Base-by-base conservation (phyloP, 2,888 invertebrate genomes). In the Cantharis rustica region DNA sequence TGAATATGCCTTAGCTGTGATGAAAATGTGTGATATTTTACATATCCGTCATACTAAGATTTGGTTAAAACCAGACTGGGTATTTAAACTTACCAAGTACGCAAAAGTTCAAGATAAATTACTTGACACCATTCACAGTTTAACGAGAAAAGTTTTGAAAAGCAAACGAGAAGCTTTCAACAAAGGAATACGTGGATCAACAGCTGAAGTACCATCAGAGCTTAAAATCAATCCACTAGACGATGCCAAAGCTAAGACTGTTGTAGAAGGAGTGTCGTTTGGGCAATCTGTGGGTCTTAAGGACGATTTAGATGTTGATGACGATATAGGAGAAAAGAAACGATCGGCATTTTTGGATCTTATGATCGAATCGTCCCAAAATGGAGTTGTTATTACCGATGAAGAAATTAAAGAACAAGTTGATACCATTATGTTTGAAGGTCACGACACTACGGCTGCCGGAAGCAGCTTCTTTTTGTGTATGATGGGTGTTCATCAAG, bases 401-500 rank as follows among this genome's bases (percentile, higher is more conserved):
- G 91, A 92, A 80, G 95, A 96, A 88, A 95, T 96, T 79, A 95
- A 94, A 86, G 95, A 96, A 86, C 95, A 96, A 90, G 95, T 95
- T 0, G 94, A 95, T 84, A 95, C 95, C 0, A 95, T 96, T 75
- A 96, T 96, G 95, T 95, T 95, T 86, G 94, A 97, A 92, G 95
- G 95, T 2, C 95, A 95, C 86, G 95, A 95, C 84, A 95, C 95
- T 10, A 95, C 95, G 0, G 93, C 95, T 13, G 95, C 97, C 61
- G 96, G 95, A 1, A 95, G 96, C 80, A 95, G 95, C 86, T 98
- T 97, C 91, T 94, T 95, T 78, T 90, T 96, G 7, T 95, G 95
- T 81, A 90, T 96, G 84, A 91, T 97, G 85, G 97, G 95, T 7
- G 90, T 93, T 63, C 92, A 97, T 85, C 94, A 93, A 64, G 91